Conservation (phyloP, 2,797 vertebrate genomes). For the Myotis planiceps region DNA sequence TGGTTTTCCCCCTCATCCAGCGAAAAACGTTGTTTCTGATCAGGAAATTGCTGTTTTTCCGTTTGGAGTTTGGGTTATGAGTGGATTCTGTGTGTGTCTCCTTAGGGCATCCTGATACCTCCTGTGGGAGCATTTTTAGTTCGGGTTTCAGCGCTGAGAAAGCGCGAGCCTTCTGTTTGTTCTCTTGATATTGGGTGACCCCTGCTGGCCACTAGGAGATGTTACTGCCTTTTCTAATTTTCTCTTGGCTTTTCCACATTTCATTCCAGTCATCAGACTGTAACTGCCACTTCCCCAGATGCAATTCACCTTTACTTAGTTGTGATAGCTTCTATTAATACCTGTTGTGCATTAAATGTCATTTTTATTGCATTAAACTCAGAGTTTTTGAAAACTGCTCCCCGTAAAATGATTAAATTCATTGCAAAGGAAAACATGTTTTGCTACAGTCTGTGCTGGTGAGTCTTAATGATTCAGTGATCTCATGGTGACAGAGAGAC, state of each 20-base stretch:
- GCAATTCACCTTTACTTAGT: slow-evolving; percentile 7
- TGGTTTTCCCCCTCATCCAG: not conserved
- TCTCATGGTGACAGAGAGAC: slow-evolving; percentile 31
- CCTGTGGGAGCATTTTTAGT: fast-evolving
- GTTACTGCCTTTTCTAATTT: not conserved
- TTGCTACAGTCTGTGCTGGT: not conserved
- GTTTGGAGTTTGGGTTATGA: not conserved
- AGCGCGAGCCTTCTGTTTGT: not conserved
- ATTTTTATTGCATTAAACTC: not conserved
- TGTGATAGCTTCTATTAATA: not conserved
- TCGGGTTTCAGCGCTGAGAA: fast-evolving
- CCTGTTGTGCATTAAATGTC: not conserved
- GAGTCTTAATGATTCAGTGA: slow-evolving; percentile 31
- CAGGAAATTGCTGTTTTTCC: not conserved
- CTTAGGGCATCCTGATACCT: not conserved
- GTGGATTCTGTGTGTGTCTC: not conserved
- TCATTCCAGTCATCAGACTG: not conserved
- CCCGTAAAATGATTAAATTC: not conserved
- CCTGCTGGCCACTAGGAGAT: slow-evolving; percentile 69
- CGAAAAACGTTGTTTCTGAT: not conserved
- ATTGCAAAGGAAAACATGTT: slow-evolving; percentile 44
- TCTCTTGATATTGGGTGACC: slow-evolving; percentile 69
- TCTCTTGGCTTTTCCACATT: not conserved
- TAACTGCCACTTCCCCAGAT: not conserved
- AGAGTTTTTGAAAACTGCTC: fast-evolving